A percentile compares a stretch with the other conserved stretches of the same genome.
Conservation (phyloP, 1,140 invertebrate species). For the Drosophila orosa region DNA sequence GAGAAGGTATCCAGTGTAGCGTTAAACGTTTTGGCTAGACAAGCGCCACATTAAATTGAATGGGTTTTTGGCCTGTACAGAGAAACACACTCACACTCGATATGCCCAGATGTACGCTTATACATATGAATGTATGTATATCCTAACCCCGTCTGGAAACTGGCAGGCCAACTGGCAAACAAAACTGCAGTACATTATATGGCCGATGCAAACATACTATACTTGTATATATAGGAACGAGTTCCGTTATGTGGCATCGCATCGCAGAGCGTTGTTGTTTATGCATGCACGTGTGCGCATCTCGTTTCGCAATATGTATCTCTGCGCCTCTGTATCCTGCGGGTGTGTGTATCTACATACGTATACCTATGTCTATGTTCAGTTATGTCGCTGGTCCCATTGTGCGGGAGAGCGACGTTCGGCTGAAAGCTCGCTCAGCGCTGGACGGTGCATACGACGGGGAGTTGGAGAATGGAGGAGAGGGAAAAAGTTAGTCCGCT, state of each 20-base stretch:
- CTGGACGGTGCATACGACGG: too few species aligned
- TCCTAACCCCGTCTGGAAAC: constrained; percentile 64
- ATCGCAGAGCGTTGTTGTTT: constrained; percentile 50
- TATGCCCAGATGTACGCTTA: constrained; percentile 8
- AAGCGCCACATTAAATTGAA: constrained; percentile 76
- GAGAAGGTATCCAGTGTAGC: constrained; percentile 30
- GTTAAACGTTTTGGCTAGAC: constrained; percentile 74
- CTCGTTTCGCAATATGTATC: constrained; percentile 32
- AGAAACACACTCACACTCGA: constrained; percentile 10
- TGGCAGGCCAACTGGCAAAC: constrained; percentile 22
- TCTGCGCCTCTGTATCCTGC: constrained; percentile 21
- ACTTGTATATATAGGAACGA: constrained; percentile 11
- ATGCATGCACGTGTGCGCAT: constrained; percentile 76
- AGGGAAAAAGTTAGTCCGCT: too few species aligned
- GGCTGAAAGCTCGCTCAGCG: too few species aligned
- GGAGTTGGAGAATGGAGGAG: too few species aligned
- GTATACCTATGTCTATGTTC: constrained; percentile 28
- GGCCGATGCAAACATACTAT: constrained; percentile 15
- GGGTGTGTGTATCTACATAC: constrained; percentile 26
- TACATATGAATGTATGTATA: constrained; percentile 15
- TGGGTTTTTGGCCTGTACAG: constrained; percentile 48
- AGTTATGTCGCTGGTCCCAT: too few species aligned
- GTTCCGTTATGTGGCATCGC: constrained; percentile 51
- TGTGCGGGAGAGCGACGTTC: too few species aligned
- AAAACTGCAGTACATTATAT: constrained; percentile 50